Evolutionary conservation across 2,888 invertebrate genomes (phyloP).

Genomic region (Oscheius onirici): DNA sequence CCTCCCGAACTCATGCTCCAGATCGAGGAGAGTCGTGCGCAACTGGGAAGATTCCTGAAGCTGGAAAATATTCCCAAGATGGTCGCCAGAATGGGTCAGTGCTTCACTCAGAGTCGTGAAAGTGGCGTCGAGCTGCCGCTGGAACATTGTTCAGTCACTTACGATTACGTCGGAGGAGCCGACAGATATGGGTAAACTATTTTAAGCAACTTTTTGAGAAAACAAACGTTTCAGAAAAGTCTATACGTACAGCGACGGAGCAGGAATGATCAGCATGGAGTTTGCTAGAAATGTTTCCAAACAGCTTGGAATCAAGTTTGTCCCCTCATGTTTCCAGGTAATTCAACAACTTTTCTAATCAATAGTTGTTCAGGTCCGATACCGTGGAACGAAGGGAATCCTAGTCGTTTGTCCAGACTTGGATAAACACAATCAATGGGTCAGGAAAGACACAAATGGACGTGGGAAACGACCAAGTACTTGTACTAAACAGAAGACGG

Average conservation of each 20-base stretch:
- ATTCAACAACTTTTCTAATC: no score
- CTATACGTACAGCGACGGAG: slow-evolving; percentile 58
- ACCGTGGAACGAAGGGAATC: slow-evolving; percentile 70
- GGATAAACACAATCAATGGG: slow-evolving; percentile 44
- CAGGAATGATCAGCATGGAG: slow-evolving; percentile 52
- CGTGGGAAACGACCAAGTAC: no score
- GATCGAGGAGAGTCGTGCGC: slow-evolving; percentile 46
- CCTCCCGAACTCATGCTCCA: slow-evolving; percentile 36
- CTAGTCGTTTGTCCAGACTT: slow-evolving; percentile 60
- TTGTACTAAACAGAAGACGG: not conserved
- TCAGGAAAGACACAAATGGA: no score
- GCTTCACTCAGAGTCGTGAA: slow-evolving; percentile 66
- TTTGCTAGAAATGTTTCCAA: slow-evolving; percentile 20
- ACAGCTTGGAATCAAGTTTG: slow-evolving; percentile 20
- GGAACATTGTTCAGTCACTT: not conserved
- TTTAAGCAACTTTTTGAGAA: no score
- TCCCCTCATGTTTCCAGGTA: slow-evolving; percentile 38
- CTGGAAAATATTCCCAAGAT: slow-evolving; percentile 67
- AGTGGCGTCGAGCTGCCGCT: not conserved
- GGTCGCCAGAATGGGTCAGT: slow-evolving; percentile 72
- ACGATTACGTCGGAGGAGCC: slow-evolving; percentile 27
- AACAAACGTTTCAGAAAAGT: slow-evolving; percentile 2
- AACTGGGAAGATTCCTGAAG: slow-evolving; percentile 29
- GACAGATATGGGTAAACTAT: not conserved
- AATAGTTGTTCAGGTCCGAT: slow-evolving; percentile 58